Base-by-base conservation (phyloP, 2,797 vertebrate genomes). In the Mormyrops boulengeri region DNA sequence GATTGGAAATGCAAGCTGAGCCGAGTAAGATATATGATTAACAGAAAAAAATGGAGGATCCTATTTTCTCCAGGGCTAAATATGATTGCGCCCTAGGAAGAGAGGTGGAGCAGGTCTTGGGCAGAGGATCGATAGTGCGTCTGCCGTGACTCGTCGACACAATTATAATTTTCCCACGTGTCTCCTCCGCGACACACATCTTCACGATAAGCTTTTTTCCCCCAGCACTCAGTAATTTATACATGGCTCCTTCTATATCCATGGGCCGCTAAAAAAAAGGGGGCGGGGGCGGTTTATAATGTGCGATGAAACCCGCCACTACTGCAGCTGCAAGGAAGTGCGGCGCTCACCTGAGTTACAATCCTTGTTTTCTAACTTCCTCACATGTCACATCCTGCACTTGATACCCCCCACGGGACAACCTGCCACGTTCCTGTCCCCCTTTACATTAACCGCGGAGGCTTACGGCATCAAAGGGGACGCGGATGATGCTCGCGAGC, bases 401-500 rank as follows among this genome's bases (percentile, higher is more conserved):
- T 77, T 19, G 6, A 38, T 26, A n/a, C 7, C 44, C 44, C 82
- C 82, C 47, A 19, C 6, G 73, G 73, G 73, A 80, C 73, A 53
- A 49, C 7, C 80, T 22, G 19, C 80, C 41, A n/a, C 80, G 8
- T 49, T 22, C 84, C 47, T 6, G 47, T 85, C 19, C 47, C 47
- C 47, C 84, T 11, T 53, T 85, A 85, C 84, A 52, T 85, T 85
- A 85, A 85, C 47, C 50, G 44, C 19, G 12, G 49, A 53, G 50
- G 84, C 84, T 85, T 30, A 85, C 9, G 47, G 84, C 85, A 87
- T 87, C 85, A 87, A 87, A 87, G 85, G 22, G 50, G 50, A 34
- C 4, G 19, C 12, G 6, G 85, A 41, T 55, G 85, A 57, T 22
- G 50, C 53, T 57, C 53, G 30, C 17, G 12, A 87, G 53, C 17